Percentiles rank a stretch among this genome's conserved stretches.
These are phyloP conservation scores for Artibeus lituratus DNA, from an alignment of 2,797 vertebrate species.

Conservation along the genomic window DNA sequence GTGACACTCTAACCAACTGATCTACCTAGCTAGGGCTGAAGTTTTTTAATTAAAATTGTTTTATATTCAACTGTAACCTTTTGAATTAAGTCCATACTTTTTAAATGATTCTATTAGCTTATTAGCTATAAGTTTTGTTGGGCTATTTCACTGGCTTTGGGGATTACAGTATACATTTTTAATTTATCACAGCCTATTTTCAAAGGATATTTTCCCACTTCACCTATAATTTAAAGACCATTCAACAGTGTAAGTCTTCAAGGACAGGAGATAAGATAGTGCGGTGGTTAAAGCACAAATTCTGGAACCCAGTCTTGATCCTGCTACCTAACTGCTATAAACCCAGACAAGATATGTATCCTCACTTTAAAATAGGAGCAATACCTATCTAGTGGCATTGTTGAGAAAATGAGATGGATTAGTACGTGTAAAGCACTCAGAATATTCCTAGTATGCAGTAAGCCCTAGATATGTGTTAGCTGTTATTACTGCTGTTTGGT, in stretches of 20 bases:
- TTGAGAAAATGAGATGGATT: background rate
- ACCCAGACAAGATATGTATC: background rate
- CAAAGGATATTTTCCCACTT: background rate
- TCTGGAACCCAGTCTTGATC: background rate
- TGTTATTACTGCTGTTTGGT: background rate
- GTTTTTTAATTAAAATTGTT: background rate
- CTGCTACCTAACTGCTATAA: background rate
- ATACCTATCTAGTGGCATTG: background rate
- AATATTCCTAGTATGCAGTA: background rate
- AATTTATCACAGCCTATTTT: background rate
- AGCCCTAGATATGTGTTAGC: background rate
- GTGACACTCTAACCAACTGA: too few species aligned
- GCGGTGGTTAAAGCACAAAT: background rate
- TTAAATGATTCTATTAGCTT: background rate
- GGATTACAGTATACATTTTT: background rate
- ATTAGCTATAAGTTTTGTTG: background rate
- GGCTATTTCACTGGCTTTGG: background rate
- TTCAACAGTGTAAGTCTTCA: background rate
- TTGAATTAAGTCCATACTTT: background rate
- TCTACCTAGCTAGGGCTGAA: too few species aligned
- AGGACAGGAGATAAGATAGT: background rate
- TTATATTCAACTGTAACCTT: background rate
- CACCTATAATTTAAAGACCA: background rate
- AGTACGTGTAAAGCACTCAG: background rate
- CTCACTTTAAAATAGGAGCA: background rate